Conservation (phyloP, 2,113 vertebrate genomes). For the Paramisgurnus dabryanus region DNA sequence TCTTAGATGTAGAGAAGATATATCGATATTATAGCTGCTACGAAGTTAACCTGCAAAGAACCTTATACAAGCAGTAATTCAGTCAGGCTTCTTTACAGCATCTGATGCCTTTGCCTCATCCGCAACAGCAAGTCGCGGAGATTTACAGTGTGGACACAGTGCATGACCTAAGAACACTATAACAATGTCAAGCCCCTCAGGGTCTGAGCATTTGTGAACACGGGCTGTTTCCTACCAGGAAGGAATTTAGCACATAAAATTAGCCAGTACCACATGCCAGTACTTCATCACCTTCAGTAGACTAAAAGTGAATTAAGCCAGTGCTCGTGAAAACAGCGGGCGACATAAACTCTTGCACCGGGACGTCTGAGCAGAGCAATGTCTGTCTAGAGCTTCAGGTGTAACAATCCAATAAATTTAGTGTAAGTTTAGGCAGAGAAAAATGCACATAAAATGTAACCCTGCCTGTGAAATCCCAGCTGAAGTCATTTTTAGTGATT, state of each 20-base stretch:
- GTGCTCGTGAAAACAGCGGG: slow-evolving; percentile 6
- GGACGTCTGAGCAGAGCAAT: not conserved
- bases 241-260: slow-evolving; percentile 72
- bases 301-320: slow-evolving; percentile 47
- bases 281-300: slow-evolving; percentile 55
- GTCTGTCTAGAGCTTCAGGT: not conserved
- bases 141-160: slow-evolving; percentile 43
- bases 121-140: slow-evolving; percentile 34
- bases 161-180: slow-evolving; percentile 53
- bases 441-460: not conserved
- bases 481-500: no score
- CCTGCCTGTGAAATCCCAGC: no score
- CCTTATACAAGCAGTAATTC: not conserved
- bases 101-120: slow-evolving; percentile 58
- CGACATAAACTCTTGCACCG: not conserved
- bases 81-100: slow-evolving; percentile 34
- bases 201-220: slow-evolving; percentile 54
- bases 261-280: slow-evolving; percentile 57
- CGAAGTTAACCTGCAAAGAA: not conserved
- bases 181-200: slow-evolving; percentile 60
- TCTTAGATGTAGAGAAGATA: not conserved
- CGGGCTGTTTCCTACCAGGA: slow-evolving; percentile 69
- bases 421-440: not conserved
- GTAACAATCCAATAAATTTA: not conserved
- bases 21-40: slow-evolving; percentile 1